A percentile compares a stretch with the other conserved stretches of the same genome.
Conservation (phyloP, 2,888 invertebrate species). For the Ischnus inquisitorius region DNA sequence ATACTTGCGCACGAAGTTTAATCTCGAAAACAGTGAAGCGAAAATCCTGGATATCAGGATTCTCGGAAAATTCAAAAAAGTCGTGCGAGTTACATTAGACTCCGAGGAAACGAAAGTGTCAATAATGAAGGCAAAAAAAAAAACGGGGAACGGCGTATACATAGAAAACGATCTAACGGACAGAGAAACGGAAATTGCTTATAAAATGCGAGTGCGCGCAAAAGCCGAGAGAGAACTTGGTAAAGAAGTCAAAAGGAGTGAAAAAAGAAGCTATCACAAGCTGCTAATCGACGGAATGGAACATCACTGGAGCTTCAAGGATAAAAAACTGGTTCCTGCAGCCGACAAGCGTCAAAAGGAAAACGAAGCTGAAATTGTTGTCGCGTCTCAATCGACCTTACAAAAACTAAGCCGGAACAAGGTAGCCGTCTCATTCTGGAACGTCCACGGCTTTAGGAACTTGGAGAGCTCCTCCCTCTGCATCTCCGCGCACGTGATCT, state of each 20-base stretch:
- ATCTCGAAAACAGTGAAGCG: not conserved
- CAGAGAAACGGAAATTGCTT: conserved; percentile 21
- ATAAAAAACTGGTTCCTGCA: conserved; percentile 10
- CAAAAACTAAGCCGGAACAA: conserved; percentile 7
- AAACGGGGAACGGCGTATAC: conserved; percentile 3
- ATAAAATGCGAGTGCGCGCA: conserved; percentile 31
- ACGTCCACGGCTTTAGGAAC: conserved; percentile 7
- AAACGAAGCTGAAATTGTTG: not conserved
- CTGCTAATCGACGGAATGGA: conserved; percentile 31
- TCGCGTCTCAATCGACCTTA: not conserved
- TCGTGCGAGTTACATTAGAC: conserved; percentile 4
- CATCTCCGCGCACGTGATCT: not conserved
- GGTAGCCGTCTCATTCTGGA: not conserved
- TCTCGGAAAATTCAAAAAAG: not conserved
- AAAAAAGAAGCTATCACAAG: conserved; percentile 34
- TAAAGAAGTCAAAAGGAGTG: too few species aligned
- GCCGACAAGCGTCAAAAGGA: not conserved
- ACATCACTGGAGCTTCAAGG: conserved; percentile 5
- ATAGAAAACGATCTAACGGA: conserved; percentile 37
- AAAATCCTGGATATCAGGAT: conserved; percentile 18
- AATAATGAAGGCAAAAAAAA: conserved; percentile 26
- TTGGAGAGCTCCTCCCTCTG: conserved; percentile 14
- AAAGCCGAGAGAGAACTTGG: conserved; percentile 17
- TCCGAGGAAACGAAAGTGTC: not conserved
- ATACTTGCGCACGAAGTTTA: conserved; percentile 17